phyloP scores from a whole-genome alignment of 2,888 invertebrate genomes.

The Hydropsyche betteni region DNA sequence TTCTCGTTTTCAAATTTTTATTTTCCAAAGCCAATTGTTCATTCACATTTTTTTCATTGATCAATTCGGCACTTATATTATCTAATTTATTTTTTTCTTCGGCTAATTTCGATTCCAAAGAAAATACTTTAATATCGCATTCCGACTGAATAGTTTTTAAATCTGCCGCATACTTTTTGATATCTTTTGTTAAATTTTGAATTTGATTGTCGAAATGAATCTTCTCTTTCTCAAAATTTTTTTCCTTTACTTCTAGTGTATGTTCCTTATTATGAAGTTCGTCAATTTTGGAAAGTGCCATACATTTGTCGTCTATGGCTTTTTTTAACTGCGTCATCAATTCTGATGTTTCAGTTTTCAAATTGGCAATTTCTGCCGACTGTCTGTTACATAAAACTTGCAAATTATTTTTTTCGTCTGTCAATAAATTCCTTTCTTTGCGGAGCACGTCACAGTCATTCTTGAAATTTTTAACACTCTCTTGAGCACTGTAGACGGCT shows the following conservation, averaged over 20 bases:
- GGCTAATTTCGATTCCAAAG: constrained; percentile 77
- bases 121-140: constrained; percentile 71
- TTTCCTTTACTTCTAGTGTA: constrained; percentile 81
- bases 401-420: constrained; percentile 80
- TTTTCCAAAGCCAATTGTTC: constrained; percentile 67
- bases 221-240: constrained; percentile 84
- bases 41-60: constrained; percentile 66
- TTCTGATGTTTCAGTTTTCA: constrained; percentile 73
- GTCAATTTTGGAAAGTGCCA: constrained; percentile 80
- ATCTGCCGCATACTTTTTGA: constrained; percentile 80
- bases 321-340: constrained; percentile 77
- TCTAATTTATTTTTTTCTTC: constrained; percentile 83
- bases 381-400: constrained; percentile 76
- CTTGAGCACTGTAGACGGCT: constrained; percentile 72
- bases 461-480: constrained; percentile 71
- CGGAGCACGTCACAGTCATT: constrained; percentile 73
- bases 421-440: constrained; percentile 73
- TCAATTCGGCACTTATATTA: constrained; percentile 73
- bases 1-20: constrained; percentile 74
- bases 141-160: constrained; percentile 80
- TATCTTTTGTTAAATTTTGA: constrained; percentile 78
- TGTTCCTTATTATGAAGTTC: constrained; percentile 84
- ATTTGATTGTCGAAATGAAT: constrained; percentile 80
- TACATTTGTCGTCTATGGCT: constrained; percentile 83
- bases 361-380: constrained; percentile 75